Conservation (phyloP, 2,113 vertebrate species). For the Galeopterus variegatus region DNA sequence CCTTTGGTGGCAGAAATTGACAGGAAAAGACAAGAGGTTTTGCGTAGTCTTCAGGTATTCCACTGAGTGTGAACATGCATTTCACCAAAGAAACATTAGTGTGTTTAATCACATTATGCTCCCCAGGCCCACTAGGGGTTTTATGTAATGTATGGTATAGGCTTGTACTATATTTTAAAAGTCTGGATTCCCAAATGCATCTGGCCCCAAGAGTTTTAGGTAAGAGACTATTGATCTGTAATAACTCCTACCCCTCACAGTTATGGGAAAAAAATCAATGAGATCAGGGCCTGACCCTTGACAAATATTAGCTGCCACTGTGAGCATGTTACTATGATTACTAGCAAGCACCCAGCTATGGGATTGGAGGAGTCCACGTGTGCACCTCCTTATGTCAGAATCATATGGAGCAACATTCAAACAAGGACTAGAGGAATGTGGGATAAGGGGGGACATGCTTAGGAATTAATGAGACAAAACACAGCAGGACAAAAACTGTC, state of each 20-base stretch:
- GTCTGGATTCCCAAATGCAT: not conserved
- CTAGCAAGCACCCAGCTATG: not conserved
- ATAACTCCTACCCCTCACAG: not conserved
- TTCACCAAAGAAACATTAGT: not conserved
- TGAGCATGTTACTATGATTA: not conserved
- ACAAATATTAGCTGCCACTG: not conserved
- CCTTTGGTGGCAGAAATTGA: not conserved
- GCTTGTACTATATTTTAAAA: not conserved
- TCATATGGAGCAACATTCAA: too few relatives aligned
- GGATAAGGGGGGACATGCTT: accelerated
- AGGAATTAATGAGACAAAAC: not conserved
- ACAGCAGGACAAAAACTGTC: too few relatives aligned
- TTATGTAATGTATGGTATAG: not conserved
- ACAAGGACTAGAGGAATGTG: not conserved
- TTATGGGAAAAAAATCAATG: not conserved
- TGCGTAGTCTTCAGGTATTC: not conserved
- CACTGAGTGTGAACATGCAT: not conserved
- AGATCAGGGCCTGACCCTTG: not conserved
- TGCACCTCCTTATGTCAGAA: not conserved
- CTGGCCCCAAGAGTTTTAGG: not conserved
- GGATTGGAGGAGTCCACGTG: too few relatives aligned
- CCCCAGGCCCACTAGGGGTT: not conserved
- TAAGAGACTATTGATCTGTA: not conserved
- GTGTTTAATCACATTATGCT: accelerated
- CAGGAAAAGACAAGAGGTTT: not conserved